Evolutionary conservation across 2,113 vertebrate genomes (phyloP).

Genomic region (Pelodiscus sinensis): DNA sequence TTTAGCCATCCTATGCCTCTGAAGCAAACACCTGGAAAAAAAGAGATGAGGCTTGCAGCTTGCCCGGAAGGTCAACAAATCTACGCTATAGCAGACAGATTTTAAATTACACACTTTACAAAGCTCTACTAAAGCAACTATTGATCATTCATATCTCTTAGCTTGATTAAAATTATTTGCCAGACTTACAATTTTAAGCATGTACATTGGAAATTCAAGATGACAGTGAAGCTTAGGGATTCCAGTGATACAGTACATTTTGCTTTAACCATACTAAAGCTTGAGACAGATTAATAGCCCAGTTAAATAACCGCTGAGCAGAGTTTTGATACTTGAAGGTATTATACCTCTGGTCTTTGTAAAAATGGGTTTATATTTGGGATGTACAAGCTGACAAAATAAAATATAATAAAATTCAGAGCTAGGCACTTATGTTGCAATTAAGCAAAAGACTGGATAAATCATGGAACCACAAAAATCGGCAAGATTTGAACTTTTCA

Average conservation of each 20-base stretch:
- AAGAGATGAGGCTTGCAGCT: not conserved
- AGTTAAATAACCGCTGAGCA: slow-evolving; percentile 38
- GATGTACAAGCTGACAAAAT: slow-evolving; percentile 25
- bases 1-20: not conserved
- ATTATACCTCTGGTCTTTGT: slow-evolving; percentile 30
- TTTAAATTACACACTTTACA: not conserved
- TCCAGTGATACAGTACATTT: not conserved
- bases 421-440: slow-evolving; percentile 53
- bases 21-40: not conserved
- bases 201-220: not conserved
- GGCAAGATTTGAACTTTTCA: slow-evolving; percentile 68
- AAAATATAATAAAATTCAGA: slow-evolving; percentile 3
- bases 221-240: not conserved
- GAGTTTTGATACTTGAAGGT: slow-evolving; percentile 20
- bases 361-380: slow-evolving; percentile 44
- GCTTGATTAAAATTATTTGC: slow-evolving; percentile 22
- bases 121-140: slow-evolving; percentile 27
- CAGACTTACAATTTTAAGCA: not conserved
- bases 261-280: slow-evolving; percentile 16
- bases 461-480: slow-evolving; percentile 77
- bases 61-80: accelerated
- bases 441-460: slow-evolving; percentile 75
- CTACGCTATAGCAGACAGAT: not conserved
- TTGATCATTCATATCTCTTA: not conserved
- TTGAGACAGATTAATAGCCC: slow-evolving; percentile 55